Evolutionary conservation across 2,888 invertebrate genomes (phyloP).

Genomic region (Drosophila flavopinicola): DNA sequence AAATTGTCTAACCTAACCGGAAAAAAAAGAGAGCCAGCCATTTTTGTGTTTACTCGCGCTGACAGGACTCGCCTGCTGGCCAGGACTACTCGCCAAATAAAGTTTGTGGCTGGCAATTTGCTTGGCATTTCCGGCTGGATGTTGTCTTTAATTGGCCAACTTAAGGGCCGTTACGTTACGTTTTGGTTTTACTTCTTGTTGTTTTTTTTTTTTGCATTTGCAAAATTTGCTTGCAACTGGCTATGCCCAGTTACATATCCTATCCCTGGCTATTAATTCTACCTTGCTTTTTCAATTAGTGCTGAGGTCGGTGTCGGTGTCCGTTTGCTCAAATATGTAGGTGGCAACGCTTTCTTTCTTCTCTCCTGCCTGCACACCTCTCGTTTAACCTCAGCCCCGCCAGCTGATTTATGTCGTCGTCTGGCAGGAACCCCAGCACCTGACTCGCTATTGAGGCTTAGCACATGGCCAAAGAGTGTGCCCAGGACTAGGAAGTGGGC

Average conservation of each 20-base stretch:
- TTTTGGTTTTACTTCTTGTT: conserved; percentile 63
- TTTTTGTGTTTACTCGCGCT: conserved; percentile 56
- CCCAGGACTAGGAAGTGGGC: no score
- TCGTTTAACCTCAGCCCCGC: conserved; percentile 31
- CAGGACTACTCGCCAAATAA: background rate
- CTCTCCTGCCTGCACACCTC: conserved; percentile 2
- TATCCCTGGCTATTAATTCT: conserved; percentile 73
- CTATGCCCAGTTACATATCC: conserved; percentile 52
- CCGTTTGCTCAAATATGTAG: conserved; percentile 15
- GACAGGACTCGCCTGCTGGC: conserved; percentile 10
- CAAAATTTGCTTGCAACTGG: conserved; percentile 27
- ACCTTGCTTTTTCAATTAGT: conserved; percentile 79
- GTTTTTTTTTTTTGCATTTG: no score
- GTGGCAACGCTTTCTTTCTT: conserved; percentile 14
- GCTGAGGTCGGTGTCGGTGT: conserved; percentile 38
- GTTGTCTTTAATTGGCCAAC: conserved; percentile 75
- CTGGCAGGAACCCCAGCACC: conserved; percentile 6
- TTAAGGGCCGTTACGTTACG: conserved; percentile 78
- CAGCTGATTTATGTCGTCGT: conserved; percentile 70
- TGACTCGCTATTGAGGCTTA: conserved; percentile 33
- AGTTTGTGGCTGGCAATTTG: conserved; percentile 16
- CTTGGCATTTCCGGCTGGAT: conserved; percentile 35
- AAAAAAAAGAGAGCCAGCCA: conserved; percentile 61
- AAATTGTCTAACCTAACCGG: conserved; percentile 66
- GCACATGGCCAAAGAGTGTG: conserved; percentile 60